phyloP scores from a whole-genome alignment of 2,888 invertebrate species.

The Drosophila subquinaria region DNA sequence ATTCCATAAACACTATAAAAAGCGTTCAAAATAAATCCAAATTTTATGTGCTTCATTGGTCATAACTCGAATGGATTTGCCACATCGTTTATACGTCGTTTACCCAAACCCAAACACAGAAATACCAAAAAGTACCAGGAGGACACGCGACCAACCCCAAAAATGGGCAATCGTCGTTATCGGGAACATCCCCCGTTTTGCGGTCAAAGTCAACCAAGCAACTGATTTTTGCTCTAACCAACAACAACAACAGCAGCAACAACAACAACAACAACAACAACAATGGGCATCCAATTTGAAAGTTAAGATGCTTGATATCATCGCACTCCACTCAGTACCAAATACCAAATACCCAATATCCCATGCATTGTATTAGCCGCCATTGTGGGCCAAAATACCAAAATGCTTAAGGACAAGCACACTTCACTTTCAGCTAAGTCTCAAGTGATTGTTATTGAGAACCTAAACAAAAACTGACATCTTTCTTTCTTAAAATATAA shows the following conservation, averaged over 20 bases:
- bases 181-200: constrained; percentile 52
- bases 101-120: constrained; percentile 25
- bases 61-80: constrained; percentile 52
- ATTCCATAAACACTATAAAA: constrained; percentile 36
- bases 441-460: constrained; percentile 15
- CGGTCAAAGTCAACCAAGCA: constrained; percentile 32
- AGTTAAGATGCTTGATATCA: constrained; percentile 55
- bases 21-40: constrained; percentile 45
- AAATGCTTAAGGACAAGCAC: constrained; percentile 18
- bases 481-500: neutral
- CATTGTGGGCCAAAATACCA: constrained; percentile 36
- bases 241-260: constrained; percentile 30
- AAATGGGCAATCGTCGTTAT: constrained; percentile 44
- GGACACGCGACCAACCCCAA: constrained; percentile 41
- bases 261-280: constrained; percentile 38
- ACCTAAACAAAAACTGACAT: neutral
- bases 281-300: constrained; percentile 44
- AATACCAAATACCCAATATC: constrained; percentile 16
- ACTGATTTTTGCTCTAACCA: constrained; percentile 20
- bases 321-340: constrained; percentile 18
- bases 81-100: constrained; percentile 71
- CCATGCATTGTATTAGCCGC: constrained; percentile 29
- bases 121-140: neutral
- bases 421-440: constrained; percentile 24
- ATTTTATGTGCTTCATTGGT: constrained; percentile 56